Conservation (phyloP, 2,888 invertebrate species). For the Caenorhabditis sp. region DNA sequence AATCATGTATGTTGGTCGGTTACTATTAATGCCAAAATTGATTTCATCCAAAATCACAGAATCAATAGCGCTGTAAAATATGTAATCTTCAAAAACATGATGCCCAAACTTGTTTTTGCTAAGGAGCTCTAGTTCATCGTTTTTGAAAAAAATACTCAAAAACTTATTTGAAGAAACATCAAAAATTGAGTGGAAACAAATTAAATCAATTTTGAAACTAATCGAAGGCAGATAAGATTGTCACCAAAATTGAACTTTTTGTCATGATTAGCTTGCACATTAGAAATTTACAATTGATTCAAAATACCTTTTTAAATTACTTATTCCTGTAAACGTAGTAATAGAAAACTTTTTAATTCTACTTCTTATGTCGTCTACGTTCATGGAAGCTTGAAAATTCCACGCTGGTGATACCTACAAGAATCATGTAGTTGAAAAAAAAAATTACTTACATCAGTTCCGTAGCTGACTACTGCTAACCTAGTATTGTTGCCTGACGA, state of each 20-base stretch:
- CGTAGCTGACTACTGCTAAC: constrained; percentile 48
- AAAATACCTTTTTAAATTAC: constrained; percentile 52
- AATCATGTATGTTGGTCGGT: constrained; percentile 48
- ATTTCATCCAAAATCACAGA: constrained; percentile 50
- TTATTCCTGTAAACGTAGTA: neutral
- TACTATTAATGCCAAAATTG: constrained; percentile 43
- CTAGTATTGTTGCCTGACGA: constrained; percentile 44
- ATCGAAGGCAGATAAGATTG: too few relatives aligned
- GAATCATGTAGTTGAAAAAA: neutral
- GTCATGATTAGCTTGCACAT: too few relatives aligned
- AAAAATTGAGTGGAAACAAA: too few relatives aligned
- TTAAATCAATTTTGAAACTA: too few relatives aligned
- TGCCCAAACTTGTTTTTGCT: too few relatives aligned
- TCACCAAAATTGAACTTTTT: too few relatives aligned
- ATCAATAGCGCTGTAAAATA: constrained; percentile 54
- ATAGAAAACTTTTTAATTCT: constrained; percentile 34
- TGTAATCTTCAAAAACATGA: too few relatives aligned
- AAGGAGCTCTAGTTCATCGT: too few relatives aligned
- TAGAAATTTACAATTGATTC: too few relatives aligned
- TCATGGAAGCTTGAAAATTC: constrained; percentile 30
- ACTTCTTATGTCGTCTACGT: constrained; percentile 19
- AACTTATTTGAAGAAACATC: too few relatives aligned
- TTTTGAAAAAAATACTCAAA: too few relatives aligned
- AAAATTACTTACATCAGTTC: constrained; percentile 8
- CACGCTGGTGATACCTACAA: constrained; percentile 9